A percentile compares a stretch with the other conserved stretches of the same genome.
These are phyloP conservation scores for Laterallus jamaicensis DNA, from an alignment of 2,113 vertebrate genomes.

Conservation along the genomic window DNA sequence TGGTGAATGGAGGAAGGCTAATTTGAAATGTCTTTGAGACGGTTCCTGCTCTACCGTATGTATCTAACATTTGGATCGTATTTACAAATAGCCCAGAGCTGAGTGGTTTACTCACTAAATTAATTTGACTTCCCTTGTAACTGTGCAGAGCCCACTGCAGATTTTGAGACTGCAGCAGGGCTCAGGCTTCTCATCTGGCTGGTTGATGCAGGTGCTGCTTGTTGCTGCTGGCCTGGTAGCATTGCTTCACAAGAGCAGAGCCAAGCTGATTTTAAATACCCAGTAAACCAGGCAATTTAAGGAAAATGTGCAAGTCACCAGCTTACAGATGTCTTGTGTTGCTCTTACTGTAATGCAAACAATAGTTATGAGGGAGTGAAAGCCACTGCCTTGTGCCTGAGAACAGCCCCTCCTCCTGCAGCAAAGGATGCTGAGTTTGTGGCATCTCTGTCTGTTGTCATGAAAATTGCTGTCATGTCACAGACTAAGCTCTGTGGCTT, in stretches of 20 bases:
- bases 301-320: not conserved
- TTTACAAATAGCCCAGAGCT: not conserved
- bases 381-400: not conserved
- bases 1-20: not conserved
- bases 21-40: not conserved
- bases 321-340: not conserved
- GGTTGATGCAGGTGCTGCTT: not conserved
- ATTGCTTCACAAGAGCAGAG: not conserved
- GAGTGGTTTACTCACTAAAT: not conserved
- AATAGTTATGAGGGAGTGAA: not conserved
- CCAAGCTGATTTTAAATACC: not conserved
- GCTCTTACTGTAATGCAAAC: not conserved
- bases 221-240: not conserved
- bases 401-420: conserved; percentile 39
- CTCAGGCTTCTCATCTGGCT: not conserved
- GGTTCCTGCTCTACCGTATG: not conserved
- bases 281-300: not conserved
- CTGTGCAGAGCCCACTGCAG: not conserved
- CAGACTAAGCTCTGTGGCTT: conserved; percentile 5
- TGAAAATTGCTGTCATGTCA: conserved; percentile 26
- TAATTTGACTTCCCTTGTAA: not conserved
- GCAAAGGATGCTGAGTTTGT: not conserved
- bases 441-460: conserved; percentile 19
- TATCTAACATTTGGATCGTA: not conserved
- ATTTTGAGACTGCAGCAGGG: fast-evolving